Percentiles rank a stretch among this genome's conserved stretches.
These are phyloP conservation scores for Syrphus vitripennis DNA, from an alignment of 2,888 invertebrate genomes.

Conservation along the genomic window DNA sequence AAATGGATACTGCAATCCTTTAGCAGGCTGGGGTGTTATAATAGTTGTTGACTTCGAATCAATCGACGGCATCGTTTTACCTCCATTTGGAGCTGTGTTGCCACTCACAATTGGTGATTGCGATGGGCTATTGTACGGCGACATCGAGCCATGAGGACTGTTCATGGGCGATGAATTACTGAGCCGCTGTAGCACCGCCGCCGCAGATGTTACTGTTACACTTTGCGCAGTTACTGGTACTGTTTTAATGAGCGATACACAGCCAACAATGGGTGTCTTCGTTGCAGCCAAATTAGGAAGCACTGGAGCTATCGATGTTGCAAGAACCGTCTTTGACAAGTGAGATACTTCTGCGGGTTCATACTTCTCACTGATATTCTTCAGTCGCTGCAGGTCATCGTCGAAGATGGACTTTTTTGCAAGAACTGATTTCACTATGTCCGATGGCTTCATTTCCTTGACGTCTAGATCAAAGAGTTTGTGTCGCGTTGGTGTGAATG, in stretches of 20 bases:
- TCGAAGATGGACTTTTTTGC: conserved; percentile 97
- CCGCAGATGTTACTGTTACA: conserved; percentile 52
- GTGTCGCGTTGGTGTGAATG: conserved; percentile 85
- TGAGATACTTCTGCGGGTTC: conserved; percentile 83
- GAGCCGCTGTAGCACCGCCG: conserved; percentile 76
- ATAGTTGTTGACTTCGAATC: conserved; percentile 46
- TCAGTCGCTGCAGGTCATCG: conserved; percentile 95
- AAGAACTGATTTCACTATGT: conserved; percentile 94
- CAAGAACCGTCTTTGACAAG: conserved; percentile 65
- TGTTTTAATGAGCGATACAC: conserved; percentile 59
- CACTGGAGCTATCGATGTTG: conserved; percentile 76
- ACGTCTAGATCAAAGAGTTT: conserved; percentile 90
- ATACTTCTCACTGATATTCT: conserved; percentile 92
- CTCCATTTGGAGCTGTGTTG: conserved; percentile 24
- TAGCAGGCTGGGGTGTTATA: conserved; percentile 75
- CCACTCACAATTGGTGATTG: conserved; percentile 78
- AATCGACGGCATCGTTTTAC: conserved; percentile 26
- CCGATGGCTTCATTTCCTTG: conserved; percentile 93
- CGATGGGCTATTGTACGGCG: conserved; percentile 80
- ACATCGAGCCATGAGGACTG: conserved; percentile 80
- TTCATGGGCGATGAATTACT: conserved; percentile 81
- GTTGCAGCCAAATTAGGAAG: conserved; percentile 79
- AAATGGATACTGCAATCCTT: conserved; percentile 88
- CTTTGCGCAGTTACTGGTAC: conserved; percentile 15
- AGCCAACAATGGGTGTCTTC: conserved; percentile 75